Evolutionary conservation across 2,797 vertebrate species (phyloP), one percentile per base, ranked within the genome.

Genomic region (Syndactyla subalaris): DNA sequence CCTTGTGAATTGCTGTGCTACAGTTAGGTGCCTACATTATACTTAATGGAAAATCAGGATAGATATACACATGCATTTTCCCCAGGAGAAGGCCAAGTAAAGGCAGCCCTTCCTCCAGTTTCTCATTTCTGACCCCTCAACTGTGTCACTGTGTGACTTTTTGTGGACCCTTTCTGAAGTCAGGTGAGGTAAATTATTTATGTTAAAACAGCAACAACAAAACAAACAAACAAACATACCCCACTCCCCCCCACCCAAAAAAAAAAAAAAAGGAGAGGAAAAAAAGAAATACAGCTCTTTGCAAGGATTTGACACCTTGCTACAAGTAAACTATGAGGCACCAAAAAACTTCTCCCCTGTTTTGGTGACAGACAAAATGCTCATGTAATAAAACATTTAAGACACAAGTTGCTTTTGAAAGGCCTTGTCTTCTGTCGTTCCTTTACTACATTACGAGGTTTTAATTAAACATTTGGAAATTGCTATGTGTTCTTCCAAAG

Each of bases 391-490:
- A 73, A 93, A 41, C 21, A 52, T 46, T 70, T n/a, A 17, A 84
- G 85, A 55, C 38, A 90, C 20, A 39, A 76, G n/a, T 58, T 41
- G 66, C 23, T 85, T 72, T 62, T 48, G 51, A 85, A 87, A 76
- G 24, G 58, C 34, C n/a, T 91, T 94, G 93, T 88, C 91, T 92
- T 46, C 46, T 57, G 63, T 43, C 36, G 43, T 89, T 71, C 76
- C 5, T 85, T 93, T 78, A n/a, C 62, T 57, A 19, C 1, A 0
- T 84, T 73, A 70, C 51, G 57, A 88, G 78, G 61, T 65, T 93
- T 94, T 95, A 95, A 93, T 91, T 94, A 94, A 94, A 83, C 84
- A 49, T 87, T 93, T 89, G 48, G 51, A 92, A 94, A 96, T 76
- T 80, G 67, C 72, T 94, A 3, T 89, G 79, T 55, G 54, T 51